These are phyloP conservation scores for Condylura cristata DNA, from an alignment of 2,113 vertebrate genomes.

Conservation along the genomic window DNA sequence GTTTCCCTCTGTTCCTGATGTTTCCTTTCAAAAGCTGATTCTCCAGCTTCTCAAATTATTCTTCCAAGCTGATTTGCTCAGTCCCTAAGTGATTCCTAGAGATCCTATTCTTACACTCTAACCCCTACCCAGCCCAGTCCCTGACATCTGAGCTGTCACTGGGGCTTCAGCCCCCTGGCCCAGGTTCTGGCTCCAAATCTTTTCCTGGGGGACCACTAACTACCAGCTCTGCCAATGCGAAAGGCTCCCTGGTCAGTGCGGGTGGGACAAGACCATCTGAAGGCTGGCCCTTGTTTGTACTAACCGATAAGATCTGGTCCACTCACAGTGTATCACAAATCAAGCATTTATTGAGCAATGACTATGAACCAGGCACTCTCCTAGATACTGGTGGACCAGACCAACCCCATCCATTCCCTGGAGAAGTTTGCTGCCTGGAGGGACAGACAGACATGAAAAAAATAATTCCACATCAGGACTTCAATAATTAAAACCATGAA, in stretches of 20 bases:
- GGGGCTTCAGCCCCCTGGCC: background rate
- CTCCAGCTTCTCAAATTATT: conserved; percentile 57
- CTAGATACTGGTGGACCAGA: background rate
- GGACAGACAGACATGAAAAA: conserved; percentile 27
- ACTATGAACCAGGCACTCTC: background rate
- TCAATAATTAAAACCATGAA: conserved; percentile 35
- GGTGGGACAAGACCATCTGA: background rate
- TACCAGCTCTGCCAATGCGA: background rate
- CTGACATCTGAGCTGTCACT: conserved; percentile 44
- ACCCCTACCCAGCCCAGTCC: background rate
- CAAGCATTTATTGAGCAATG: background rate
- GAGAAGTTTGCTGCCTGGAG: background rate
- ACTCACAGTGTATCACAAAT: background rate
- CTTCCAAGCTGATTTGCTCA: background rate
- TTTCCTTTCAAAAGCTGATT: conserved; percentile 61
- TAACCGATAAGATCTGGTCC: background rate
- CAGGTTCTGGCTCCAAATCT: background rate
- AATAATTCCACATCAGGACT: background rate
- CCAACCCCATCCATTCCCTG: background rate
- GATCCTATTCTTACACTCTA: background rate
- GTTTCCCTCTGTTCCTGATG: conserved; percentile 57
- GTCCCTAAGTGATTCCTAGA: conserved; percentile 44
- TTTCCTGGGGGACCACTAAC: conserved; percentile 18
- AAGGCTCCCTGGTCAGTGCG: background rate
- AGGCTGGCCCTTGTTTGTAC: background rate